Evolutionary conservation across 2,888 invertebrate genomes (phyloP).

Genomic region (Hypomecis atomaria): DNA sequence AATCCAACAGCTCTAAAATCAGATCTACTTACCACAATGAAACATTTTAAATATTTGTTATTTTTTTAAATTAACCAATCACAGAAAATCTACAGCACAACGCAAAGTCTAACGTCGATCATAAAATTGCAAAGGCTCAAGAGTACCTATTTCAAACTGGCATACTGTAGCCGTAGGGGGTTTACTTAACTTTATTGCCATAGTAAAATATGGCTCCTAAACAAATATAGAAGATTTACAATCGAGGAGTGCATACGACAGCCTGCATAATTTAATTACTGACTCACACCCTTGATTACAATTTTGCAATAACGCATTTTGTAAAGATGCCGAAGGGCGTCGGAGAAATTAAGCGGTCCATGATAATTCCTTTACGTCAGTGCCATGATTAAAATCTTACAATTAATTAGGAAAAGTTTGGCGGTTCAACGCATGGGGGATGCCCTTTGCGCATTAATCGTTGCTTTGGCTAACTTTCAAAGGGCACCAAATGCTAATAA

Average conservation of each 20-base stretch:
- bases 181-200: constrained; percentile 27
- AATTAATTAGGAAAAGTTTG: constrained; percentile 81
- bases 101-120: constrained; percentile 28
- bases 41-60: too few species aligned
- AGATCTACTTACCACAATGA: not conserved
- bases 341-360: constrained; percentile 81
- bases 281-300: constrained; percentile 82
- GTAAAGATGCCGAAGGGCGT: constrained; percentile 74
- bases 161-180: constrained; percentile 5
- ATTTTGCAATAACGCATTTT: constrained; percentile 81
- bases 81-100: constrained; percentile 3
- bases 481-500: constrained; percentile 47
- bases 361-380: constrained; percentile 80
- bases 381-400: constrained; percentile 80
- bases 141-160: constrained; percentile 30
- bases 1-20: too few species aligned
- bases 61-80: constrained; percentile 8
- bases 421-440: constrained; percentile 53
- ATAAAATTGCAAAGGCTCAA: constrained; percentile 33
- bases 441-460: constrained; percentile 56
- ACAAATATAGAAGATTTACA: constrained; percentile 76
- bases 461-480: constrained; percentile 47
- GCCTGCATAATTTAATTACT: constrained; percentile 83
- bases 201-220: constrained; percentile 57
- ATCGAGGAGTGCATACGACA: constrained; percentile 80